Base-by-base conservation (phyloP, 2,797 vertebrate species). In the Chaenodraco wilsoni region DNA sequence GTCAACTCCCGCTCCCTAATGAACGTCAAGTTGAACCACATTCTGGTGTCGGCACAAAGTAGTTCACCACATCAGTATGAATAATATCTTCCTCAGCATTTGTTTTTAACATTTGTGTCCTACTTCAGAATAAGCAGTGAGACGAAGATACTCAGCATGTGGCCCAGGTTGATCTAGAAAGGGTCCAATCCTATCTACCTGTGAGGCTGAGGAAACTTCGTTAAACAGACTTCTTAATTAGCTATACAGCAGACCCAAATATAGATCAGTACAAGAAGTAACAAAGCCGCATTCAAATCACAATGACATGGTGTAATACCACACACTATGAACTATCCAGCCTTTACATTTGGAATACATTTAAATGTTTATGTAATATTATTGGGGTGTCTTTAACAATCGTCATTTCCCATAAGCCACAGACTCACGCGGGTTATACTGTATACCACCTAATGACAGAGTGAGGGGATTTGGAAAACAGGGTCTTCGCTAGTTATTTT, bases 51-150 rank as follows among this genome's bases (percentile, higher is more conserved):
- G 48, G 48, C 21, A 64, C 56, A 71, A 84, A 86, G 70, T 77
- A 85, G 84, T 79, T 76, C 77, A 68, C 41, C 54, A 59, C 72
- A 83, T 79, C 60, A 82, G 75, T 83, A 83, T 81, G 62, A 81
- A 73, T 79, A 68, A 78, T 72, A 71, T 74, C 64, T 65, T 48
- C 52, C 54, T 23, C n/a, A 46, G 66, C 23, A 27, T 76, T 80
- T 79, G 49, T 66, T 74, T 73, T 63, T 55, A 73, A 82, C 51
- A 31, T 81, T 46, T 61, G 54, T 71, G 77, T 80, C 85, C 87
- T 86, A 84, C 77, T 87, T 86, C 5, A 17, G 58, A 78, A 76
- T 74, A 12, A 84, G 74, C 69, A 74, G 50, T 4, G 64, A 73
- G 75, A 75, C 50, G 46, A 49, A 41, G 21, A 78, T 55, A 67